Evolutionary conservation across 2,888 invertebrate species (phyloP).

Genomic region (Corbicula japonica): DNA sequence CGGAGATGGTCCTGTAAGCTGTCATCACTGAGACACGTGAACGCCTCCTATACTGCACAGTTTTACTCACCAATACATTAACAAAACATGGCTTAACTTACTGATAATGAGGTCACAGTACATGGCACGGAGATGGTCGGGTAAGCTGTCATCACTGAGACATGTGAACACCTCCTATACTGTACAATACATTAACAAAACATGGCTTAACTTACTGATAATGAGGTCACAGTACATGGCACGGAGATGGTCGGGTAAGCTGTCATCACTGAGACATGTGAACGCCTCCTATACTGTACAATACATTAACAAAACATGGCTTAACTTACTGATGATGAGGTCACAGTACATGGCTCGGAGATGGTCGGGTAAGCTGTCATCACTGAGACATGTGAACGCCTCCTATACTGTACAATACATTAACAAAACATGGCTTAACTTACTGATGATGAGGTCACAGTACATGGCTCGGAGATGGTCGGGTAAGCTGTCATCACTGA

Average conservation of each 20-base stretch:
- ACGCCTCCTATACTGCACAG: no score
- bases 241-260: constrained; percentile 82
- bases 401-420: no score
- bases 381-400: constrained; percentile 82
- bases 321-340: constrained; percentile 84
- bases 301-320: no score
- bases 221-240: constrained; percentile 85
- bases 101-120: constrained; percentile 85
- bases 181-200: no score
- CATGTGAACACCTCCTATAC: constrained; percentile 84
- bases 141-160: constrained; percentile 80
- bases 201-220: constrained; percentile 83
- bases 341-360: constrained; percentile 85
- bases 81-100: no score
- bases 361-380: constrained; percentile 81
- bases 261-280: constrained; percentile 80
- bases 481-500: constrained; percentile 81
- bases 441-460: constrained; percentile 85
- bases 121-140: constrained; percentile 83
- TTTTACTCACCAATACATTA: no score
- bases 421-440: constrained; percentile 48
- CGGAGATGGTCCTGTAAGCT: constrained; percentile 82
- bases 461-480: constrained; percentile 85
- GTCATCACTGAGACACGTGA: constrained; percentile 80
- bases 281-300: constrained; percentile 85